phyloP scores from a whole-genome alignment of 2,888 invertebrate genomes.

The Coenonympha arcania region DNA sequence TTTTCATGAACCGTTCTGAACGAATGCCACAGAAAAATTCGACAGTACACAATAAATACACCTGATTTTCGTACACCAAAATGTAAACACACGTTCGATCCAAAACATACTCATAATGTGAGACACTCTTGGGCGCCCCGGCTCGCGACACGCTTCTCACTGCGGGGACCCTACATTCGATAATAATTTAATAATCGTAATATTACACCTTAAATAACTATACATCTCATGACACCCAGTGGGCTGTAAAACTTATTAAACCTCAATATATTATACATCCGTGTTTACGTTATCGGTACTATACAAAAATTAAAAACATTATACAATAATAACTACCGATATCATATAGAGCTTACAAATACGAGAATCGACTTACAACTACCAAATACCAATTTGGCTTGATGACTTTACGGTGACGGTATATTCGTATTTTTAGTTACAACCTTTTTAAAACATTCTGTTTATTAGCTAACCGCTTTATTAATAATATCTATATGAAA shows the following conservation, averaged over 20 bases:
- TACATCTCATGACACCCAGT: conserved; percentile 55
- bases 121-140: background rate
- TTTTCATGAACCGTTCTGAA: conserved; percentile 35
- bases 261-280: conserved; percentile 63
- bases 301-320: conserved; percentile 75
- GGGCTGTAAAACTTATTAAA: conserved; percentile 59
- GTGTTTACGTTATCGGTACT: conserved; percentile 59
- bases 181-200: conserved; percentile 42
- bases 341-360: conserved; percentile 68
- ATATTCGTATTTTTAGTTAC: conserved; percentile 66
- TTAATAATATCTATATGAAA: conserved; percentile 57
- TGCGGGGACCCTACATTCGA: conserved; percentile 17
- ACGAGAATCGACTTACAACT: conserved; percentile 69
- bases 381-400: conserved; percentile 56
- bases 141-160: too few species aligned
- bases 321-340: conserved; percentile 64
- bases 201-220: conserved; percentile 65
- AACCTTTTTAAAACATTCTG: conserved; percentile 67
- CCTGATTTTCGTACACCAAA: conserved; percentile 18
- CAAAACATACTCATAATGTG: background rate
- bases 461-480: conserved; percentile 59
- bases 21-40: conserved; percentile 26
- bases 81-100: conserved; percentile 21
- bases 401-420: conserved; percentile 51
- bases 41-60: conserved; percentile 22